Conservation (phyloP, 2,113 vertebrate species). For the Coregonus clupeaformis region DNA sequence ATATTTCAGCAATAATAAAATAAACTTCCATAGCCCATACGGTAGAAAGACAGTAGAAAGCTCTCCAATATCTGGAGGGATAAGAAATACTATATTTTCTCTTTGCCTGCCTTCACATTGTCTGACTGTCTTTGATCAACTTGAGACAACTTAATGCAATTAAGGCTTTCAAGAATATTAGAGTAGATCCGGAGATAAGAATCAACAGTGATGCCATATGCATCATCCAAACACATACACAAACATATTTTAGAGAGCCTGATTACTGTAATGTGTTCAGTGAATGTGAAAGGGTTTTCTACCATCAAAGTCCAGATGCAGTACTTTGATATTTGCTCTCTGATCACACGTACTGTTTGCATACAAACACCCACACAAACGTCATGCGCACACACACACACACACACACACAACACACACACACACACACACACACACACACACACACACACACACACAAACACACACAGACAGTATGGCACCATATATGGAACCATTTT, state of each 20-base stretch:
- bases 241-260: too few relatives aligned
- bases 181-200: conserved; percentile 9
- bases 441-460: conserved; percentile 5
- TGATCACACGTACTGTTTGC: neutral
- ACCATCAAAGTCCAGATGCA: too few relatives aligned
- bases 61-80: conserved; percentile 51
- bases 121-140: neutral
- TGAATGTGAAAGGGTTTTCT: too few relatives aligned
- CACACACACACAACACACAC: neutral
- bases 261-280: too few relatives aligned
- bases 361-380: neutral
- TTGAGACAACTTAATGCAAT: neutral
- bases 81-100: too few relatives aligned
- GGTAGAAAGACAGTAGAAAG: conserved; percentile 10
- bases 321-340: too few relatives aligned
- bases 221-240: conserved; percentile 13
- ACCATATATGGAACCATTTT: neutral
- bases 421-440: conserved; percentile 12
- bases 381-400: neutral
- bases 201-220: conserved; percentile 8
- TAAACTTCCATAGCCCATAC: conserved; percentile 50
- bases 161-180: neutral
- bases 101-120: too few relatives aligned
- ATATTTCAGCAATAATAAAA: conserved; percentile 79
- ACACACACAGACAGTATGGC: neutral